Evolutionary conservation across 2,888 invertebrate species (phyloP).

Genomic region (Trilocha varians): DNA sequence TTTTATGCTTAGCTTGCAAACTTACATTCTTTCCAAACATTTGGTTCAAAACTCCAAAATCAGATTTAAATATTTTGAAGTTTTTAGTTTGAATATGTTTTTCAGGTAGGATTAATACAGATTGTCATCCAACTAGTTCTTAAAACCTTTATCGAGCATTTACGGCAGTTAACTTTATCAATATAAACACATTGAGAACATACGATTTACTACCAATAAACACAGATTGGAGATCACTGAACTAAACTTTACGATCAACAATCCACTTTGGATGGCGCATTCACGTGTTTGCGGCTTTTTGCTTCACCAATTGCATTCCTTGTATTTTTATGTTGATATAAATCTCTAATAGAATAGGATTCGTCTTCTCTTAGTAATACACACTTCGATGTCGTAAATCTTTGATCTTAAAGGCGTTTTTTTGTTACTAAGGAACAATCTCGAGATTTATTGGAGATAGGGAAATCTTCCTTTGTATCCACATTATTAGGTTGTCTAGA

Average conservation of each 20-base stretch:
- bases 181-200: slow-evolving; percentile 51
- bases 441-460: slow-evolving; percentile 16
- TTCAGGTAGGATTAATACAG: no score
- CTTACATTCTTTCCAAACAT: no score
- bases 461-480: not conserved
- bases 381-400: slow-evolving; percentile 29
- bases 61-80: no score
- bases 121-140: no score
- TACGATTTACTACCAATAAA: slow-evolving; percentile 56
- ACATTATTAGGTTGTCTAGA: not conserved
- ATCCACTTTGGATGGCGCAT: slow-evolving; percentile 45
- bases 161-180: slow-evolving; percentile 56
- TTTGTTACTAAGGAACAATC: slow-evolving; percentile 17
- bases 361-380: slow-evolving; percentile 28
- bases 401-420: slow-evolving; percentile 16
- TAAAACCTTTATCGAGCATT: slow-evolving; percentile 27
- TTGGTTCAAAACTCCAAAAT: no score
- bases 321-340: slow-evolving; percentile 59
- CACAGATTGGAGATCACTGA: slow-evolving; percentile 65
- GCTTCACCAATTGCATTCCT: slow-evolving; percentile 58
- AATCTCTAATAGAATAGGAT: slow-evolving; percentile 54
- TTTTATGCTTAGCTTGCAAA: no score
- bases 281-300: slow-evolving; percentile 40
- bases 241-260: slow-evolving; percentile 64
- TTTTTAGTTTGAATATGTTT: no score